Percentiles rank a stretch among this genome's conserved stretches.
phyloP scores from a whole-genome alignment of 2,888 invertebrate species.

The Diaphora mendica region DNA sequence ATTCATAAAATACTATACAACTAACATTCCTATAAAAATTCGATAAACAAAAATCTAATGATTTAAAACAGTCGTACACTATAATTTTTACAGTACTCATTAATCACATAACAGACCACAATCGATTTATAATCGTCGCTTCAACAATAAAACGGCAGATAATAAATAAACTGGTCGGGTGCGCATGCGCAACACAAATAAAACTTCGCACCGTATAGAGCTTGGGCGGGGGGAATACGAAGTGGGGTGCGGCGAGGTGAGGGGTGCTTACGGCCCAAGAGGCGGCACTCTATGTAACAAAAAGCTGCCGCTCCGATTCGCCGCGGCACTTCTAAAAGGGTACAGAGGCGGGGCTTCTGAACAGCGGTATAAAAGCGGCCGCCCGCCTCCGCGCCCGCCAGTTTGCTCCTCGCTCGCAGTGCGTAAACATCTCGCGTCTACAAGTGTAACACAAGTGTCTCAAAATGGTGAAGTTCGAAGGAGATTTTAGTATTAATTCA shows the following conservation, averaged over 20 bases:
- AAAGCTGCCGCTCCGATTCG: conserved; percentile 76
- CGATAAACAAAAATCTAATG: conserved; percentile 42
- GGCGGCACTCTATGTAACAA: conserved; percentile 74
- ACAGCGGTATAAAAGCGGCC: conserved; percentile 69
- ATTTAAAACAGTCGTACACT: conserved; percentile 39
- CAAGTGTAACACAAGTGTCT: conserved; percentile 65
- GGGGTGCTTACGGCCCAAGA: conserved; percentile 56
- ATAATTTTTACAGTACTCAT: conserved; percentile 39
- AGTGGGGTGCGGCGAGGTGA: conserved; percentile 42
- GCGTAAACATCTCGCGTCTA: conserved; percentile 69
- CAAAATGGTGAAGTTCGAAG: conserved; percentile 86
- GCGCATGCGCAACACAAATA: conserved; percentile 50
- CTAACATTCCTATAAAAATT: conserved; percentile 30
- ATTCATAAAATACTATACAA: conserved; percentile 10
- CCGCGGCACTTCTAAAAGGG: conserved; percentile 53
- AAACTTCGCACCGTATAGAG: conserved; percentile 42
- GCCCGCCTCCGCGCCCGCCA: conserved; percentile 81
- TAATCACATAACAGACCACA: conserved; percentile 56
- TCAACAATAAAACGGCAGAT: conserved; percentile 60
- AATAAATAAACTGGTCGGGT: conserved; percentile 61
- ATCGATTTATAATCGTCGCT: conserved; percentile 65
- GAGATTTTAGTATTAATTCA: conserved; percentile 93
- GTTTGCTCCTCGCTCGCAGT: conserved; percentile 76
- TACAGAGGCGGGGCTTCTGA: conserved; percentile 65
- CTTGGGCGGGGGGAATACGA: conserved; percentile 40